phyloP scores from a whole-genome alignment of 2,888 invertebrate genomes.

The Flabesymbios commensalis region DNA sequence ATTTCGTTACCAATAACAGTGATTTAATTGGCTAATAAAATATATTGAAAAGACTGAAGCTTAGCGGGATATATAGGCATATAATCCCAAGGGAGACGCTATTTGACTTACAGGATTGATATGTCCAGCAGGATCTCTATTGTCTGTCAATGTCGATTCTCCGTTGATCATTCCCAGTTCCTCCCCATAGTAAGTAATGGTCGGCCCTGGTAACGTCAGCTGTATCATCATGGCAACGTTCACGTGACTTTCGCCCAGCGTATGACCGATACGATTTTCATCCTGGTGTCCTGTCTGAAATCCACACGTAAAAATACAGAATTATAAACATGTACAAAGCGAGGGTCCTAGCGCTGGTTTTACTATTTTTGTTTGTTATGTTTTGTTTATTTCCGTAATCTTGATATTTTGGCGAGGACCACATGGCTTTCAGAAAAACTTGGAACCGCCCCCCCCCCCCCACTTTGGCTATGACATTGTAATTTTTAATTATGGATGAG shows the following conservation, averaged over 20 bases:
- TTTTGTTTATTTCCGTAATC: neutral
- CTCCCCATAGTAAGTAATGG: constrained; percentile 35
- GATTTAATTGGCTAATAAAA: too few relatives aligned
- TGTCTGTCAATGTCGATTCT: neutral
- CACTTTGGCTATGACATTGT: too few relatives aligned
- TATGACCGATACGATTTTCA: neutral
- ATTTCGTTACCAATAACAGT: too few relatives aligned
- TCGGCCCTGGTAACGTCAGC: constrained; percentile 33
- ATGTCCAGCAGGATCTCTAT: constrained; percentile 19
- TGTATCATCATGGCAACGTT: constrained; percentile 21
- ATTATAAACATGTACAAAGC: neutral
- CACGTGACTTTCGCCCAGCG: neutral
- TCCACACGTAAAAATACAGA: neutral
- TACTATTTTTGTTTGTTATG: neutral
- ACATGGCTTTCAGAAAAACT: too few relatives aligned
- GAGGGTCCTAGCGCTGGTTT: neutral
- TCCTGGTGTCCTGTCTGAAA: constrained; percentile 25
- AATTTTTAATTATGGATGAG: neutral
- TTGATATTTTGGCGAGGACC: too few relatives aligned
- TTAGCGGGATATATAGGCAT: too few relatives aligned
- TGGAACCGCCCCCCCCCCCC: too few relatives aligned
- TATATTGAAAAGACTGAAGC: too few relatives aligned
- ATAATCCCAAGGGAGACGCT: too few relatives aligned
- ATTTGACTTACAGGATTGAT: constrained; percentile 17
- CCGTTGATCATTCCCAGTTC: constrained; percentile 35